Percentiles rank a stretch among this genome's conserved stretches.
phyloP scores from a whole-genome alignment of 1,140 invertebrate genomes.

The Pseudomyrmex dendroicus region DNA sequence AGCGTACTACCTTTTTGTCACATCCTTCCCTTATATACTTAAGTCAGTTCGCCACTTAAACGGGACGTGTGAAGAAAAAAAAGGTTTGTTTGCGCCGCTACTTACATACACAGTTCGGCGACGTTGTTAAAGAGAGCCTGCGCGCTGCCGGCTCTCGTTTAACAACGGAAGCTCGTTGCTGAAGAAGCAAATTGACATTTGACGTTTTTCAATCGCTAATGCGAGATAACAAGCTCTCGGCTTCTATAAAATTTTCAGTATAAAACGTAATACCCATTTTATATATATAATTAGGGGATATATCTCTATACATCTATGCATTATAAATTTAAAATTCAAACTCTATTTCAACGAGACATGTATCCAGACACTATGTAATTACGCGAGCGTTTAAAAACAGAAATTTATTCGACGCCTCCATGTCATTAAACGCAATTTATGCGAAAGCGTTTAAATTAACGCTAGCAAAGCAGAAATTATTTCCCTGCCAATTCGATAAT shows the following conservation, averaged over 20 bases:
- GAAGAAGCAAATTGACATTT: constrained; percentile 36
- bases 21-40: neutral
- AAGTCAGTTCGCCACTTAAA: constrained; percentile 48
- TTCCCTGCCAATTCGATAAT: constrained; percentile 16
- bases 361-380: neutral
- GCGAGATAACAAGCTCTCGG: neutral
- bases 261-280: no score
- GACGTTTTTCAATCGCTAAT: constrained; percentile 16
- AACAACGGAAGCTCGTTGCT: constrained; percentile 39
- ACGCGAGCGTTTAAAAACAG: constrained; percentile 3
- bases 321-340: constrained; percentile 7
- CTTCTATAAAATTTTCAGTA: neutral
- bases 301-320: no score
- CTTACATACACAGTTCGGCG: constrained; percentile 31
- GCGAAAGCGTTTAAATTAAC: constrained; percentile 6
- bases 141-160: constrained; percentile 10
- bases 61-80: constrained; percentile 43
- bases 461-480: constrained; percentile 26
- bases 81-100: constrained; percentile 31
- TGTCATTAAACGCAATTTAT: constrained; percentile 32
- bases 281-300: no score
- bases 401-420: constrained; percentile 7
- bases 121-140: constrained; percentile 17
- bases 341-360: neutral
- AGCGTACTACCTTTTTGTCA: constrained; percentile 29